Evolutionary conservation across 2,888 invertebrate genomes (phyloP).

Genomic region (Chaitophorus viminalis): DNA sequence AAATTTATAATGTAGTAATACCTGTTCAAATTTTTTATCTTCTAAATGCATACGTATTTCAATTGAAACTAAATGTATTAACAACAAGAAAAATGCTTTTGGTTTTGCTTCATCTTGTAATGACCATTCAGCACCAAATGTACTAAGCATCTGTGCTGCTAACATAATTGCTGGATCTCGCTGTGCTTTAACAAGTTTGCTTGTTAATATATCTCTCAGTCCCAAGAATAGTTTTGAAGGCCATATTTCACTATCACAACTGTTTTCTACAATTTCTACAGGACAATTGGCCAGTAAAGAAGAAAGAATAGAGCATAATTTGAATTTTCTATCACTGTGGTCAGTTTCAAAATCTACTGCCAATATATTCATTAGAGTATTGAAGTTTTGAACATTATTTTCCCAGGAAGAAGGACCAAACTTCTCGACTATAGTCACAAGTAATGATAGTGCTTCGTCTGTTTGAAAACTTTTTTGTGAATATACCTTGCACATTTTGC

Average conservation of each 20-base stretch:
- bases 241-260: conserved; percentile 81
- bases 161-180: conserved; percentile 88
- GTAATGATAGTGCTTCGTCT: conserved; percentile 85
- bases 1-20: background rate
- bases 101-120: conserved; percentile 82
- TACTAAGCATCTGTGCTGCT: conserved; percentile 81
- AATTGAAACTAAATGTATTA: conserved; percentile 88
- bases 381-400: conserved; percentile 80
- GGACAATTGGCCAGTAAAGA: conserved; percentile 80
- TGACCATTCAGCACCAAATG: conserved; percentile 87
- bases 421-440: conserved; percentile 78
- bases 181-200: conserved; percentile 87
- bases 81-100: conserved; percentile 81
- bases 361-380: conserved; percentile 83
- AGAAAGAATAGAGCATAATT: conserved; percentile 82
- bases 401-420: conserved; percentile 83
- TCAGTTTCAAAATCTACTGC: conserved; percentile 89
- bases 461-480: conserved; percentile 89
- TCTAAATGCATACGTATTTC: conserved; percentile 95
- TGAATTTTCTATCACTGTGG: conserved; percentile 89
- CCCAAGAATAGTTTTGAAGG: conserved; percentile 84
- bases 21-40: conserved; percentile 73
- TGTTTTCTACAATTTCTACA: conserved; percentile 74
- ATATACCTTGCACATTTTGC: conserved; percentile 86
- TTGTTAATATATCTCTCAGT: conserved; percentile 83